Percentiles rank a stretch among this genome's conserved stretches.
These are phyloP conservation scores for Albula glossodonta DNA, from an alignment of 2,113 vertebrate species.

Conservation along the genomic window DNA sequence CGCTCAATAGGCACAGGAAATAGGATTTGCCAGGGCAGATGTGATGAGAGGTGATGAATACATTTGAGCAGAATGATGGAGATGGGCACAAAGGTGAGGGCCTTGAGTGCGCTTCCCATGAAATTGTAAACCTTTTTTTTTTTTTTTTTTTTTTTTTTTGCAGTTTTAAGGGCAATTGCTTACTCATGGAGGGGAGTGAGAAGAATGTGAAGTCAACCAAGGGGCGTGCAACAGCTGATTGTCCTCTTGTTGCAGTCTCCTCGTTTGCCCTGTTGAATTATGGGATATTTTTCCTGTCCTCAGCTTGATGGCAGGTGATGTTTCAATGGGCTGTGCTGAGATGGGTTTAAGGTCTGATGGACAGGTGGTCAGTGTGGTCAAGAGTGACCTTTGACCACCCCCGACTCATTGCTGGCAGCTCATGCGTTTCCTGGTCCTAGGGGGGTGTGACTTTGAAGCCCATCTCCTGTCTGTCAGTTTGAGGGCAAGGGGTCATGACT, in stretches of 20 bases:
- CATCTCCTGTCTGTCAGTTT: constrained; percentile 1
- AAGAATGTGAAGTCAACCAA: background rate
- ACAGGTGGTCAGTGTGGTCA: constrained; percentile 41
- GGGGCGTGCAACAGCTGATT: background rate
- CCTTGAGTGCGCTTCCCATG: constrained; percentile 23
- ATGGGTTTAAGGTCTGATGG: constrained; percentile 7
- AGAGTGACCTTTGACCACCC: background rate
- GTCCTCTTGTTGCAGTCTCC: background rate
- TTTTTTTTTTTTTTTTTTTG: background rate
- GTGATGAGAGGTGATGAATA: constrained; percentile 42
- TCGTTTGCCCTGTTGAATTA: background rate
- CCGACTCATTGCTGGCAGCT: constrained; percentile 8
- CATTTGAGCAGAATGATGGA: constrained; percentile 34
- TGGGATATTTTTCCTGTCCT: background rate
- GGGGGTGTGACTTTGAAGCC: background rate
- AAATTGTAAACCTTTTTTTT: constrained; percentile 3
- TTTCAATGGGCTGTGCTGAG: background rate
- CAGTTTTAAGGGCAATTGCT: too few relatives aligned
- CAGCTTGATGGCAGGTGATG: background rate
- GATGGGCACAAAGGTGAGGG: constrained; percentile 18
- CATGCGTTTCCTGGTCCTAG: constrained; percentile 8
- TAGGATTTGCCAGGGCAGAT: constrained; percentile 49
- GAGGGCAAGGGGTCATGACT: background rate
- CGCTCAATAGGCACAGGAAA: constrained; percentile 54
- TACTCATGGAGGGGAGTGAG: background rate